phyloP scores from a whole-genome alignment of 2,797 vertebrate species.

The Benthosema pterotum region DNA sequence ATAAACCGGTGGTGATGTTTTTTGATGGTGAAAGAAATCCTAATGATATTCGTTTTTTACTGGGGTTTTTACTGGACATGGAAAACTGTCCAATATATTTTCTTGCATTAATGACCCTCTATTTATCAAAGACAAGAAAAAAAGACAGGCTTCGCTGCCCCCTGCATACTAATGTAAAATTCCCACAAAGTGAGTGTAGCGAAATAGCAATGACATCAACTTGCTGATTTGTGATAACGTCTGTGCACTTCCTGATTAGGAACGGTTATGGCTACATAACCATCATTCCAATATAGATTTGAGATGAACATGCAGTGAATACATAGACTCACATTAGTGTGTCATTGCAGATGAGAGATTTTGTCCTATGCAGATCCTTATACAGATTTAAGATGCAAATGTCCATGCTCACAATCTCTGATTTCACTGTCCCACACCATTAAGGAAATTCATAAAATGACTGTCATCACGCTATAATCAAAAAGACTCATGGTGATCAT shows the following conservation, averaged over 20 bases:
- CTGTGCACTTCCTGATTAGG: not conserved
- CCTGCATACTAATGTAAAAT: too few species aligned
- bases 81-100: not conserved
- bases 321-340: conserved; percentile 11
- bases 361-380: too few species aligned
- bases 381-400: too few species aligned
- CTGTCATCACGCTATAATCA: conserved; percentile 11
- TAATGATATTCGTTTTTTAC: not conserved
- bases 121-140: not conserved
- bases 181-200: too few species aligned
- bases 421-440: conserved; percentile 10
- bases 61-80: not conserved
- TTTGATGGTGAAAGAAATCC: not conserved
- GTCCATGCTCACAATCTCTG: conserved; percentile 1
- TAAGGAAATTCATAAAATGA: not conserved
- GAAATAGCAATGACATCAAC: not conserved
- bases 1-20: not conserved
- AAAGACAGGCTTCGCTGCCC: not conserved
- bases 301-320: conserved; percentile 22
- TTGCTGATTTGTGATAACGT: not conserved
- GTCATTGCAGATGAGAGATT: not conserved
- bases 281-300: conserved; percentile 1
- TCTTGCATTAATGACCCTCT: not conserved
- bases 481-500: too few species aligned
- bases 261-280: not conserved